Base-by-base conservation (phyloP, 2,888 invertebrate species). In the Celastrina argiolus region DNA sequence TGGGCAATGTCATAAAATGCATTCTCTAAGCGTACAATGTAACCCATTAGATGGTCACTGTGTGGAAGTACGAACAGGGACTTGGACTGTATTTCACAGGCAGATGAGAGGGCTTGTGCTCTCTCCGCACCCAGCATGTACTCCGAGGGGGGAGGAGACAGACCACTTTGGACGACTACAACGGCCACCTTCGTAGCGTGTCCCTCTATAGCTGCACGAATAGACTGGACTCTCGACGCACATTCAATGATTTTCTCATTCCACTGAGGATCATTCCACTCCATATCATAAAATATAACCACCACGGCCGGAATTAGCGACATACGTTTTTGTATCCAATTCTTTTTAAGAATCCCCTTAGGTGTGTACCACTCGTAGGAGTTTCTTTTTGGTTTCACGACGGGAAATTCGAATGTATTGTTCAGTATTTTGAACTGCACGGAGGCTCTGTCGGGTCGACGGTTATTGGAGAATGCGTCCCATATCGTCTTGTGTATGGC, bases 331-430 rank as follows among this genome's bases (percentile, higher is more conserved):
- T 94, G 93, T 92, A 99, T 96, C 99, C 99, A 99, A 80, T 97
- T 97, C 56, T 95, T 94, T 82, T 99, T 98, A 7, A 99, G 87
- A 72, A 99, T 96, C 12, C 99, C 99, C 83, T 96, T 97, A 0
- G 97, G 97, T 74, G 97, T 95, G 84, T 98, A 98, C 96, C 97
- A 97, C 80, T 98, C 98, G 83, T 98, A 98, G 0, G 97, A 96
- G 77, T 95, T 95, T 72, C 97, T 92, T 91, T 97, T 96, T 5
- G 96, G 96, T 81, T 97, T 97, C 7, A 95, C 94, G 36, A 95
- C 93, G 5, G 98, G 97, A 84, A 98, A 98, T 77, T 97, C 96
- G 85, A 97, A 96, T 39, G 95, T 96, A 72, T 94, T 94, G 70
- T 94, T 93, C 66, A 98, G 92, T 68, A 97, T 88, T 82, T 96